These are phyloP conservation scores for Eurytoma adleriae DNA, from an alignment of 2,888 invertebrate species.

Conservation along the genomic window DNA sequence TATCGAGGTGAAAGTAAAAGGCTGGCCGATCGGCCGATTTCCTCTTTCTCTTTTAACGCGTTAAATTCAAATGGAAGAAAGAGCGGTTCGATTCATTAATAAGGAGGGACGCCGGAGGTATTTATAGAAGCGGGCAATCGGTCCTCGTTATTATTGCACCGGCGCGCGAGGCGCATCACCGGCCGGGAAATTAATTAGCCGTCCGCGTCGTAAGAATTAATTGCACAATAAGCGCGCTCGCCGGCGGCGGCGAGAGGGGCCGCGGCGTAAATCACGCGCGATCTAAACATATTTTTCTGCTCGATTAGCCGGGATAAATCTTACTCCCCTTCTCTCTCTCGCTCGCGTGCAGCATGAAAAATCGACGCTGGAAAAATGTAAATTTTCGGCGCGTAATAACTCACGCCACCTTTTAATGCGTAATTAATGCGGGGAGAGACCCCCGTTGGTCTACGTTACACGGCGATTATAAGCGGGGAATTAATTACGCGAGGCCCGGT, in stretches of 20 bases:
- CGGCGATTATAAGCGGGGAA: conserved; percentile 40
- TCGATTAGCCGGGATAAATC: conserved; percentile 51
- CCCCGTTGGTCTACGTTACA: neutral
- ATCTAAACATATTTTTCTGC: conserved; percentile 55
- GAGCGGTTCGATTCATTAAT: neutral
- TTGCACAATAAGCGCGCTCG: conserved; percentile 18
- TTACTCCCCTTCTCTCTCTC: neutral
- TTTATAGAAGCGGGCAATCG: neutral
- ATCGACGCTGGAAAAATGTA: conserved; percentile 18
- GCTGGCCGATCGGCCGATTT: neutral
- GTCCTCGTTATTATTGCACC: too few relatives aligned
- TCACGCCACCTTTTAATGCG: conserved; percentile 16
- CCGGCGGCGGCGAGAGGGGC: neutral
- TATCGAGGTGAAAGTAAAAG: neutral
- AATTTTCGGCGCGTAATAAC: conserved; percentile 33
- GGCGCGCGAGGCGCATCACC: neutral
- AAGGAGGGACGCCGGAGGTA: neutral
- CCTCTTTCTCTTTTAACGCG: too few relatives aligned
- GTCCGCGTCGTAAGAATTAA: conserved; percentile 18
- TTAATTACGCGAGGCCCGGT: conserved; percentile 28
- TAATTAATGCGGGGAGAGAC: conserved; percentile 33
- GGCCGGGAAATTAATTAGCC: conserved; percentile 29
- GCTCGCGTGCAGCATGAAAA: neutral
- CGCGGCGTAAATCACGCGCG: conserved; percentile 37
- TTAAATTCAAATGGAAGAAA: neutral